A percentile compares a stretch with the other conserved stretches of the same genome.
Evolutionary conservation across 2,797 vertebrate species (phyloP).

Genomic region (Phrynocephalus forsythii): DNA sequence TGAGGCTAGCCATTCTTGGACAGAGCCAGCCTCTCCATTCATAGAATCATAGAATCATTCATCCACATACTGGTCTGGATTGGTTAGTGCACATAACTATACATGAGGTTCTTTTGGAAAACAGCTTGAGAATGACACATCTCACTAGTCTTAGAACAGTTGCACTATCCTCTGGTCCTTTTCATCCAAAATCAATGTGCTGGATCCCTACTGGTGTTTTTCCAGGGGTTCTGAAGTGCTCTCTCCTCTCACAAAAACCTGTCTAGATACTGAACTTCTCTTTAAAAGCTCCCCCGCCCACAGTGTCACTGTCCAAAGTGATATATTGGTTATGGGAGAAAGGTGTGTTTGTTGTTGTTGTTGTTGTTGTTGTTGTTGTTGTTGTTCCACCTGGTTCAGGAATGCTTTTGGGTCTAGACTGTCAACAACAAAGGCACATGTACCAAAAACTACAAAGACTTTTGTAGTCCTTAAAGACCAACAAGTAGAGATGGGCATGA

Average conservation of each 20-base stretch:
- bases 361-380: background rate
- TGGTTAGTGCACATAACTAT: background rate
- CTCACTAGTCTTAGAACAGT: background rate
- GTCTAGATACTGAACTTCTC: background rate
- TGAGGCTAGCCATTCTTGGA: background rate
- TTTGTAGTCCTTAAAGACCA: too few relatives aligned
- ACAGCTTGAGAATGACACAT: background rate
- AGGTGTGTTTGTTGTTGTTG: background rate
- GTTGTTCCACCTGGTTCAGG: background rate
- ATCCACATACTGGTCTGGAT: background rate
- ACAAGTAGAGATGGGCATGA: too few relatives aligned
- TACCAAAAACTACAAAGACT: too few relatives aligned
- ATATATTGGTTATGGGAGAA: background rate
- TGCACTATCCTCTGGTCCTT: too few relatives aligned
- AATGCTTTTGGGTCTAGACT: background rate
- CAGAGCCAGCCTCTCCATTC: background rate
- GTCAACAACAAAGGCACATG: background rate
- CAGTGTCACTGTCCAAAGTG: background rate
- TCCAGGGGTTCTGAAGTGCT: background rate
- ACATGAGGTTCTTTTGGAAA: background rate
- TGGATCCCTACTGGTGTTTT: background rate
- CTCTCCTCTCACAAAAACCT: background rate
- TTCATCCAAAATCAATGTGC: too few relatives aligned
- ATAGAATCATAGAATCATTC: background rate
- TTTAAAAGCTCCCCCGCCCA: background rate